A percentile compares a stretch with the other conserved stretches of the same genome.
Conservation (phyloP, 2,797 vertebrate species). For the Cheracebus regulus region DNA sequence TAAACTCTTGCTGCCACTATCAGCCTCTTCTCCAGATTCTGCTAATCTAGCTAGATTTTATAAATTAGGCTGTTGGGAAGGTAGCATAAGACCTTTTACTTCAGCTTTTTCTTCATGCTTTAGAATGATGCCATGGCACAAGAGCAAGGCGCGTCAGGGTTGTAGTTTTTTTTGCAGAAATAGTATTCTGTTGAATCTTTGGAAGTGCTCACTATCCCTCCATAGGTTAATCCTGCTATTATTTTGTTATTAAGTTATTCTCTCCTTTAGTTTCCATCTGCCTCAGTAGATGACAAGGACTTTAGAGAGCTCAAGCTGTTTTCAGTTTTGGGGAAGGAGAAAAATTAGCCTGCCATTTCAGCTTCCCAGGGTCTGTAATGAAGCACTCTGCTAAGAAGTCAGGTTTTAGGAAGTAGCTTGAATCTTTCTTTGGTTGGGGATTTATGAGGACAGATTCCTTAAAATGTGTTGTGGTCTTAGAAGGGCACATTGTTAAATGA, state of each 20-base stretch:
- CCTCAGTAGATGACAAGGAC: slow-evolving; percentile 63
- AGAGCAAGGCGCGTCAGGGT: slow-evolving; percentile 22
- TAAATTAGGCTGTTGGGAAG: background rate
- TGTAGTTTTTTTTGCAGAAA: background rate
- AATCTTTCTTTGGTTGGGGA: slow-evolving; percentile 21
- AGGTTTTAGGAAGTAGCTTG: slow-evolving; percentile 45
- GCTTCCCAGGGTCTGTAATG: slow-evolving; percentile 43
- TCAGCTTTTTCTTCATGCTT: background rate
- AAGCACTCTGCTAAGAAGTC: slow-evolving; percentile 46
- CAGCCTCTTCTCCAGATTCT: background rate
- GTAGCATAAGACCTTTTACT: background rate
- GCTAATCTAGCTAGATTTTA: background rate
- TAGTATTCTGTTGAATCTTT: background rate
- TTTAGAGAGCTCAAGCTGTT: slow-evolving; percentile 51
- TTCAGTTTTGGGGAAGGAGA: slow-evolving; percentile 63
- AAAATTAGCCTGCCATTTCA: slow-evolving; percentile 23
- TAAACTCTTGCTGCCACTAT: background rate
- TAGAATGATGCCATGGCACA: background rate
- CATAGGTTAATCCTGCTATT: slow-evolving; percentile 51
- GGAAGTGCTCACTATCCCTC: background rate
- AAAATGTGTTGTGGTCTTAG: background rate
- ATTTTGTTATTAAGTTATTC: background rate
- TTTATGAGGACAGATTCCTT: slow-evolving; percentile 41
- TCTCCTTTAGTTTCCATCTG: slow-evolving; percentile 8
- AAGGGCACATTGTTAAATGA: background rate